phyloP scores from a whole-genome alignment of 2,888 invertebrate species.

The Dolichopus griseipennis region DNA sequence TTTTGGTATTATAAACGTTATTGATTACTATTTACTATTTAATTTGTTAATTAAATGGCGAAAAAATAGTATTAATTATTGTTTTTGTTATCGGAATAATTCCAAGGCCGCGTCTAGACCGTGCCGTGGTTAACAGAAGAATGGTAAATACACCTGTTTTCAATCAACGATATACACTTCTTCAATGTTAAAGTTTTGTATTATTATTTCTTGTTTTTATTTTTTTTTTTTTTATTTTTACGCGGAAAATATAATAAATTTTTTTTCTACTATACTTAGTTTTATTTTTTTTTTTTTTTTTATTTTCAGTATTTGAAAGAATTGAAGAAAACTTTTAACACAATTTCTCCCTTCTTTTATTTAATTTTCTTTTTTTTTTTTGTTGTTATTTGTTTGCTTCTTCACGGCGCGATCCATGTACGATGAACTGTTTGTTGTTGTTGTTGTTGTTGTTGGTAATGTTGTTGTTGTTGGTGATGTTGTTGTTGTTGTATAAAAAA shows the following conservation, averaged over 20 bases:
- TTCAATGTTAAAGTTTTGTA: conserved; percentile 13
- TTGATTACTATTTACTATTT: too few species aligned
- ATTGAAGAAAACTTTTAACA: not conserved
- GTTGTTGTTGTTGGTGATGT: not conserved
- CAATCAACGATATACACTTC: conserved; percentile 43
- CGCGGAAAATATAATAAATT: conserved; percentile 16
- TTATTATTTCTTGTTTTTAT: conserved; percentile 7
- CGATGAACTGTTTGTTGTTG: too few species aligned
- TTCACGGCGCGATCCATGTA: too few species aligned
- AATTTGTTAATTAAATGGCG: too few species aligned
- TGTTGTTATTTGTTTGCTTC: not conserved
- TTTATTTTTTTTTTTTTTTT: not conserved
- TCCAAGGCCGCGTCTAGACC: conserved; percentile 38
- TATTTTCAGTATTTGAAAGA: not conserved
- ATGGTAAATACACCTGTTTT: conserved; percentile 46
- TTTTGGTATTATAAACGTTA: too few species aligned
- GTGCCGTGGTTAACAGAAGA: conserved; percentile 44
- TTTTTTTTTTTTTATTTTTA: conserved; percentile 17
- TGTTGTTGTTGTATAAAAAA: too few species aligned
- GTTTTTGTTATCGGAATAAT: not conserved
- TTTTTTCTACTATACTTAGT: not conserved
- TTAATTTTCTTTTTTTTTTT: not conserved
- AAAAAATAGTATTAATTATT: not conserved
- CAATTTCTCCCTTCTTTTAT: conserved; percentile 1
- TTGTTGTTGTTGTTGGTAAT: too few species aligned